Percentiles rank a stretch among this genome's conserved stretches.
Evolutionary conservation across 2,888 invertebrate genomes (phyloP).

Genomic region (Notodonta ziczac): DNA sequence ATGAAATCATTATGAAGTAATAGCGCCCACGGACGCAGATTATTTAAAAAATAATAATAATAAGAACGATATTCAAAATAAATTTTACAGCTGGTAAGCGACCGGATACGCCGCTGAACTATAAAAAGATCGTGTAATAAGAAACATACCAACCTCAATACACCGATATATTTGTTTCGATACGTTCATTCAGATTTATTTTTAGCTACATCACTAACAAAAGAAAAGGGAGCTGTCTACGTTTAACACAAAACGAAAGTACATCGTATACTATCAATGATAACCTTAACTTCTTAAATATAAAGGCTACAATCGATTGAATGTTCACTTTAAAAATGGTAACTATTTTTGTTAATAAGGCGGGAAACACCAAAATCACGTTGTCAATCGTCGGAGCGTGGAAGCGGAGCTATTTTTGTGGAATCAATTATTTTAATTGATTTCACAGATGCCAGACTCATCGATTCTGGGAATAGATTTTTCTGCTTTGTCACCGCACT

Average conservation of each 20-base stretch:
- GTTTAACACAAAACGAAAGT: conserved; percentile 20
- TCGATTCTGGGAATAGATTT: conserved; percentile 44
- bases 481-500: conserved; percentile 48
- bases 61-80: conserved; percentile 3
- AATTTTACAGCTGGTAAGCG: conserved; percentile 8
- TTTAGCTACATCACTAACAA: conserved; percentile 69
- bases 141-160: conserved; percentile 47
- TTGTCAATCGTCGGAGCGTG: conserved; percentile 66
- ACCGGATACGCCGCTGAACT: conserved; percentile 43
- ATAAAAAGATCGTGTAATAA: conserved; percentile 45
- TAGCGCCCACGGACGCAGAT: not conserved
- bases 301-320: conserved; percentile 36
- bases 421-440: conserved; percentile 82
- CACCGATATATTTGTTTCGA: conserved; percentile 54
- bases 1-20: too few species aligned
- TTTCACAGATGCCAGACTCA: conserved; percentile 64
- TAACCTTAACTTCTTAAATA: not conserved
- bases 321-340: conserved; percentile 13
- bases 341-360: conserved; percentile 41
- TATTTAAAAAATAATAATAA: not conserved
- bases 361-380: conserved; percentile 69
- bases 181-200: conserved; percentile 64
- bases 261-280: not conserved
- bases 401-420: conserved; percentile 78
- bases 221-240: conserved; percentile 50